Evolutionary conservation across 2,113 vertebrate species (phyloP), one percentile per base, ranked within the genome.

Genomic region (Vulpes vulpes): DNA sequence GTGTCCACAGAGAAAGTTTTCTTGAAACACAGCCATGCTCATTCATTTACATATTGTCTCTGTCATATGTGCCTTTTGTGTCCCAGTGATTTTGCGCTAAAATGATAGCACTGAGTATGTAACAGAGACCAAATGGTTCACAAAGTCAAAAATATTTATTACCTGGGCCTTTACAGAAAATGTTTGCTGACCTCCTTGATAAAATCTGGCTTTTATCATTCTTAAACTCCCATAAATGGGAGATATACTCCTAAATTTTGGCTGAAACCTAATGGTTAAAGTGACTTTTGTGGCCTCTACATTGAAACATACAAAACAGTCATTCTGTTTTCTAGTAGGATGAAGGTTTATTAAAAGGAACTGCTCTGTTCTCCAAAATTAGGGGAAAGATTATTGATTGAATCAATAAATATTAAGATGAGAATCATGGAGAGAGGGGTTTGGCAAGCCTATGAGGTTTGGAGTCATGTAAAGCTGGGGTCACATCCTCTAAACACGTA

Each of bases 101-200:
- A 86, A 20, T 2, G 49, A 22, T 8, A 43, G 8, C 1, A 2
- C 2, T 76, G 62, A 91, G 60, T 69, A 51, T 81, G 2, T 64
- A 69, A 49, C 14, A 22, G 17, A 92, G 51, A 78, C 8, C 4
- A 12, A 4, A 8, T 30, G n/a, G 14, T 30, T 22, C 35, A 51
- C 7, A 69, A 65, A 55, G 11, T 91, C 23, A 85, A 74, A 87
- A 90, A 96, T 81, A 89, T 57, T 57, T 89, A 88, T 38, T 94
- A 11, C 60, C 43, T 88, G 11, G 7, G 7, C 25, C 19, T 78
- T 94, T 87, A 92, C 8, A 71, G 20, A 84, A 90, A 74, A 88
- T 11, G 0, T 57, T 32, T 81, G 9, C 27, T 85, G 20, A 35
- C 3, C 3, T 15, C 7, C 9, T n/a, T 86, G 30, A 69, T 62